These are phyloP conservation scores for Cossypha heuglini DNA, from an alignment of 2,797 vertebrate genomes.

Conservation along the genomic window DNA sequence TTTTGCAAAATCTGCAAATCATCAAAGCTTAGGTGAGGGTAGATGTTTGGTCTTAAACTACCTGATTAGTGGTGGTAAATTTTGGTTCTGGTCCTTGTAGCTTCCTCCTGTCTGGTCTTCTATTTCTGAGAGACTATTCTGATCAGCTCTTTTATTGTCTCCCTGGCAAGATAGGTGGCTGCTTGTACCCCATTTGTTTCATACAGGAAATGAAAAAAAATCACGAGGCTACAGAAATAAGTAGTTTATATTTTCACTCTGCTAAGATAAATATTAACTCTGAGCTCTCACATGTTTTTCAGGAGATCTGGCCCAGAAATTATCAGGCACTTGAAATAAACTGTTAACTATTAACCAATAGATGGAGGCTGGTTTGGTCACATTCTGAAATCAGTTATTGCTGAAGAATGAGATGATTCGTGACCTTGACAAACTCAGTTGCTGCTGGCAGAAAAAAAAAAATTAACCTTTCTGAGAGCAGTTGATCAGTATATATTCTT, in stretches of 20 bases:
- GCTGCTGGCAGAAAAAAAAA: neutral
- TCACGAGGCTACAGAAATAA: neutral
- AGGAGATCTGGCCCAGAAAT: neutral
- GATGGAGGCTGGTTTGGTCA: neutral
- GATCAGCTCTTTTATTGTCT: neutral
- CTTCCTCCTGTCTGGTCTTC: neutral
- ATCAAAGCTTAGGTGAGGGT: neutral
- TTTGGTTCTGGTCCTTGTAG: neutral
- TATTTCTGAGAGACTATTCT: neutral
- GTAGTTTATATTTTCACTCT: neutral
- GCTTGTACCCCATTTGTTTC: neutral
- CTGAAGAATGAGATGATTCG: neutral
- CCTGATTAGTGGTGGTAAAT: neutral
- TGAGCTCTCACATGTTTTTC: neutral
- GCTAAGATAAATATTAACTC: constrained; percentile 52
- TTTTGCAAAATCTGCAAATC: neutral
- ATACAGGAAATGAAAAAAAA: neutral
- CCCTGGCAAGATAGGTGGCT: neutral
- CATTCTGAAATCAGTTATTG: neutral
- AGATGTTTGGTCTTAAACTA: neutral
- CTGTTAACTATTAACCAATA: constrained; percentile 45
- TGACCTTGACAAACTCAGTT: neutral
- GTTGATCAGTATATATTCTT: neutral
- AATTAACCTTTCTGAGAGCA: neutral
- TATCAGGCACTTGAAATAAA: neutral